Evolutionary conservation across 2,888 invertebrate genomes (phyloP), one percentile per base, ranked within the genome.

Genomic region (Shargacucullia verbasci): DNA sequence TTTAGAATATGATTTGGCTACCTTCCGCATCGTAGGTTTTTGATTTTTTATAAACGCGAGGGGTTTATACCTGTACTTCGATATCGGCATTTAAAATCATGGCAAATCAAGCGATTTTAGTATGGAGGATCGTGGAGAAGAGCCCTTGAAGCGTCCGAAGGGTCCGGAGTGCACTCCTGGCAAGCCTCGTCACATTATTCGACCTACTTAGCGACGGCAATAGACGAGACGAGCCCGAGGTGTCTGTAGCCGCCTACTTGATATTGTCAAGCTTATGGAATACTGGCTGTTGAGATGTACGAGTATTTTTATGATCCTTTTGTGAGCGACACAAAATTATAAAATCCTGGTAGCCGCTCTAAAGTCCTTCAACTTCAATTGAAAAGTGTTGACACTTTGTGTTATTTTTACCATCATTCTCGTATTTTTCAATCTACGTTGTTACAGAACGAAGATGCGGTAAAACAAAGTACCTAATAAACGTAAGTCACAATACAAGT

Each of bases 81-180:
- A 82, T 92, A 92, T 92, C 92, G 82, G 83, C 82, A 86, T 92
- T 92, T 91, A 90, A 91, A 93, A 93, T 93, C 92, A 90, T 92
- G 93, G 91, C 90, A 91, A 92, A 93, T 93, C 91, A 92, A 89
- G 90, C 90, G 90, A 90, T 91, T 92, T 92, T 90, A 87, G 86
- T 85, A 82, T 83, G 83, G 84, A 89, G 90, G 86, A 86, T 85
- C 84, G 82, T 70, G 59, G 73, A 71, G 59, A 68, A 89, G 90
- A 76, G 87, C 82, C 53, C 90, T 91, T 62, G 78, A 85, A 72
- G 70, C 77, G 78, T 70, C 67, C 81, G 80, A 86, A 84, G 89
- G 89, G 88, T 75, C 73, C 79, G 76, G 83, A 94, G 93, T 79
- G 87, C 88, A 79, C 93, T 93, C 72, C 75, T 84, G 81, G 76